Percentiles rank a stretch among this genome's conserved stretches.
phyloP scores from a whole-genome alignment of 1,140 invertebrate species.

The Halesus radiatus region DNA sequence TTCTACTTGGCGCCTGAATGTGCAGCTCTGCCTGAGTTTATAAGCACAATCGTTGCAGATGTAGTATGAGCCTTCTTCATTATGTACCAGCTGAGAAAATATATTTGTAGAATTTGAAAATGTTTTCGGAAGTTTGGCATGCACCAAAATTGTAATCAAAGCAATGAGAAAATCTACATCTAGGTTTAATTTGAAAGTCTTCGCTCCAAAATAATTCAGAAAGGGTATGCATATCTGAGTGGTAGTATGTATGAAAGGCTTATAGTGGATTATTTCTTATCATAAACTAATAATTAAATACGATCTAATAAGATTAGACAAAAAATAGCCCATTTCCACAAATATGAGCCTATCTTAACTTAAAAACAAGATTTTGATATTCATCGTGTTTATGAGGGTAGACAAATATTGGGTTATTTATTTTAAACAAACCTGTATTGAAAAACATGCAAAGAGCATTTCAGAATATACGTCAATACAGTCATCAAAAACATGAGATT shows the following conservation, averaged over 20 bases:
- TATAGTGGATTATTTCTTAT: background rate
- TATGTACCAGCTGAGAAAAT: background rate
- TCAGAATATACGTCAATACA: conserved; percentile 3
- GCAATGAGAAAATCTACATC: no score
- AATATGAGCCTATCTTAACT: no score
- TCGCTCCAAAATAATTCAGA: no score
- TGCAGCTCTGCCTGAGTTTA: conserved; percentile 3
- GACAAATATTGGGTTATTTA: no score
- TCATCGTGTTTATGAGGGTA: no score
- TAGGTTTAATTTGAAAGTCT: no score
- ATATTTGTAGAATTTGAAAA: background rate
- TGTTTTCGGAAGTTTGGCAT: background rate
- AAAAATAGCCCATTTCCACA: no score
- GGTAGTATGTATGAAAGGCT: background rate
- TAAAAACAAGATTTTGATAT: no score
- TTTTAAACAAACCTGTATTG: conserved; percentile 6
- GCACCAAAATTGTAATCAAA: no score
- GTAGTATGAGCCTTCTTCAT: conserved; percentile 13
- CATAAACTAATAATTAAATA: no score
- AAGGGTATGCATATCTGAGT: no score
- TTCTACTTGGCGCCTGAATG: conserved; percentile 18
- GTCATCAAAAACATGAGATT: conserved; percentile 8
- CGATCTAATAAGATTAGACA: no score
- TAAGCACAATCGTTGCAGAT: conserved; percentile 12
- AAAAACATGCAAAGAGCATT: conserved; percentile 22